These are phyloP conservation scores for Sebastes cheni DNA, from an alignment of 2,797 vertebrate genomes.

Conservation along the genomic window DNA sequence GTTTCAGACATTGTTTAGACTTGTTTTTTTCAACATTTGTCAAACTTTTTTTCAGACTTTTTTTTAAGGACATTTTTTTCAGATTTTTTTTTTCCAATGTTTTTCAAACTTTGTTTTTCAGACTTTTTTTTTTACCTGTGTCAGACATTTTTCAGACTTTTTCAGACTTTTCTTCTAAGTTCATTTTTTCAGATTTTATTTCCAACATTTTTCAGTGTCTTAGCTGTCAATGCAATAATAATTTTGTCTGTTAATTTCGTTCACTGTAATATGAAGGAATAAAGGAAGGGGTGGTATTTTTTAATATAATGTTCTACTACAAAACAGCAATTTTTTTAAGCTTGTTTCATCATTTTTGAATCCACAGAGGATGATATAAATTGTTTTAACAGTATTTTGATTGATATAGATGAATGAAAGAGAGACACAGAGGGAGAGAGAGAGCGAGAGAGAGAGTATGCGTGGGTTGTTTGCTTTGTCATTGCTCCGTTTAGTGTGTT, in stretches of 20 bases:
- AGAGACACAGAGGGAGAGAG: background rate
- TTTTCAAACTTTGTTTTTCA: no score
- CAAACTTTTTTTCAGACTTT: no score
- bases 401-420: background rate
- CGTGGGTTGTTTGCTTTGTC: slow-evolving; percentile 10
- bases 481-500: slow-evolving; percentile 38
- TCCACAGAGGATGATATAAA: background rate
- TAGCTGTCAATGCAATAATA: background rate
- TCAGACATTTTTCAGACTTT: no score
- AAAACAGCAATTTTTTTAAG: background rate
- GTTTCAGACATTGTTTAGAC: no score
- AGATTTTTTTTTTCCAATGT: no score
- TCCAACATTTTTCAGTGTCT: background rate
- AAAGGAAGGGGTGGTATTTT: background rate
- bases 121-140: no score
- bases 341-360: background rate
- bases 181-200: no score
- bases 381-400: background rate
- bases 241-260: background rate
- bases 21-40: no score
- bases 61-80: no score
- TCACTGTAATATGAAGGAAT: background rate
- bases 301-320: background rate
- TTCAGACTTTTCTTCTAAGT: no score
- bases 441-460: background rate